Base-by-base conservation (phyloP, 1,140 invertebrate species). In the Glomeris maerens region DNA sequence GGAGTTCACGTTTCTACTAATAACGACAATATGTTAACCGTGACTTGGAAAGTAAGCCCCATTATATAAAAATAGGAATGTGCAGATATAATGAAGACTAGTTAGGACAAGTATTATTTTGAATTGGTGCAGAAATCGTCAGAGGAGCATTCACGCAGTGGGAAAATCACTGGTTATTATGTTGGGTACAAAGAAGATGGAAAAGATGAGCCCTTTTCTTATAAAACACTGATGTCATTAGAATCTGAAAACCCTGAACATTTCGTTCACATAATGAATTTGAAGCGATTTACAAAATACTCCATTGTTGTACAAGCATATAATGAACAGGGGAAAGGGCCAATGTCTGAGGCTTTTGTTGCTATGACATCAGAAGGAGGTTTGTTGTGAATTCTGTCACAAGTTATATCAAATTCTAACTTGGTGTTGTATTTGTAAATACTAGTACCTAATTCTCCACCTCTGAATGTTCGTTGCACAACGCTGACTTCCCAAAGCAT, bases 261-360 rank as follows among this genome's bases (percentile, higher is more conserved):
- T 22, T 46, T 36, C 2, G 46, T 50, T 50, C 78, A 84, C 61
- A 83, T 91, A 60, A 72, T 75, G 39, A 84, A 86, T 60, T 68
- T 88, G 56, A 77, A 79, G 57, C 92, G 88, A 13, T 94, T 91
- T 68, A 94, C 90, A 0, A 84, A 92, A 66, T 97, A 96, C 67
- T 81, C 84, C 3, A 83, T 95, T 1, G 86, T 95, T 7, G 87
- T 94, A n/a, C 89, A 93, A 71, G 89, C 90, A 0, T 95, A 91
- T 64, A 97, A 96, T 67, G 85, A 88, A 67, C 81, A 91, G 59
- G 92, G 92, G 13, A 79, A 84, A 1, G 91, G 92, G 31, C 92
- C 92, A 0, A 78, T 87, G 61, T 89, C 84, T 26, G 80, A 83
- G 41, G 87, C 92, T 66, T 74, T 83, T n/a, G 81, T 81, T 58